phyloP scores from a whole-genome alignment of 1,140 invertebrate species.

The Zeugodacus cucurbitae region DNA sequence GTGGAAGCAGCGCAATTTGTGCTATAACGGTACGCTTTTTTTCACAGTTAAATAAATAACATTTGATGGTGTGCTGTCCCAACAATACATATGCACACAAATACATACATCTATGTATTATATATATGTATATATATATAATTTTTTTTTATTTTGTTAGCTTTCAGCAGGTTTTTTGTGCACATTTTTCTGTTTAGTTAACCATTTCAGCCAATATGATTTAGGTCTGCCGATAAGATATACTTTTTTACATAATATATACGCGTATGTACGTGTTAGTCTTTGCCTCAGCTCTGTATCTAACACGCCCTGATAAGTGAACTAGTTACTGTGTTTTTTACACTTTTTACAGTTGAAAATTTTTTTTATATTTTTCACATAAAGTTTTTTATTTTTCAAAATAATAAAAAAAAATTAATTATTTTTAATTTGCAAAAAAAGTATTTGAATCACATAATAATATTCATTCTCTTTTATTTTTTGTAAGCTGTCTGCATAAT shows the following conservation, averaged over 20 bases:
- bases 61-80: background rate
- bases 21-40: background rate
- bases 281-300: background rate
- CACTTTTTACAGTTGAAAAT: background rate
- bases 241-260: background rate
- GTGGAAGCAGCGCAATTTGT: background rate
- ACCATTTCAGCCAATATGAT: background rate
- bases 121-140: background rate
- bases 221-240: conserved; percentile 6
- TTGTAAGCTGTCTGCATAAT: background rate
- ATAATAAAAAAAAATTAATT: background rate
- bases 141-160: background rate
- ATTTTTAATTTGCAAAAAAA: background rate
- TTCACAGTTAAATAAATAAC: background rate
- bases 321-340: background rate
- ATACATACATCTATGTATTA: no score
- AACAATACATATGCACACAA: background rate
- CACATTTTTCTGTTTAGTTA: background rate
- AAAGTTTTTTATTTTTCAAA: background rate
- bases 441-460: no score
- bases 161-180: background rate
- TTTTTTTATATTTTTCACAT: background rate
- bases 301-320: background rate
- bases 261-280: background rate
- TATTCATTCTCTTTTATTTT: background rate